Conservation (phyloP, 1,140 invertebrate species). For the Trialeurodes vaporariorum region DNA sequence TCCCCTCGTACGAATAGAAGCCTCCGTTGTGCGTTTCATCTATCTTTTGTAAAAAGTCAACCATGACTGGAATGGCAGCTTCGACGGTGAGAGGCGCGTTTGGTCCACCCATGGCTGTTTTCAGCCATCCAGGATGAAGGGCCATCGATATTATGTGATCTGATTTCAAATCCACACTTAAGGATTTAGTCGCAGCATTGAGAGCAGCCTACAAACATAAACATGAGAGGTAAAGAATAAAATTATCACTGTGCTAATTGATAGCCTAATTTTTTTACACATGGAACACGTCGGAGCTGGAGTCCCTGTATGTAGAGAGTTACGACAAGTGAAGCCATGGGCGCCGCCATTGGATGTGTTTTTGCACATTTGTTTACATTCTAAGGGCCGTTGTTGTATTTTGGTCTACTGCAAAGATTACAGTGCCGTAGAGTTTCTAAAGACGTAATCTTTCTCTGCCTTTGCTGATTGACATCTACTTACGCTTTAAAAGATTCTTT, state of each 20-base stretch:
- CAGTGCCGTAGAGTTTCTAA: too few species aligned
- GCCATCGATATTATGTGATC: conserved; percentile 59
- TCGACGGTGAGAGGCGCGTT: conserved; percentile 60
- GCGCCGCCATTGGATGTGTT: too few species aligned
- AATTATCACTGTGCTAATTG: neutral
- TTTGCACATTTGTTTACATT: too few species aligned
- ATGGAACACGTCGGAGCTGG: neutral
- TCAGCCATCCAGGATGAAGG: conserved; percentile 84
- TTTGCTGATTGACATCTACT: too few species aligned
- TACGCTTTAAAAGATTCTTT: too few species aligned
- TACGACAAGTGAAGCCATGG: too few species aligned
- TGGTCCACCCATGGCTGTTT: conserved; percentile 74
- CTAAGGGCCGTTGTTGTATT: too few species aligned
- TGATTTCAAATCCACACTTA: conserved; percentile 66
- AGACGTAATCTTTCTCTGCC: too few species aligned
- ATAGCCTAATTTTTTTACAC: too few species aligned
- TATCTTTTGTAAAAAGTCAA: conserved; percentile 49
- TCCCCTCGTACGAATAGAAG: conserved; percentile 66
- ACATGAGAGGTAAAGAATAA: conserved; percentile 11
- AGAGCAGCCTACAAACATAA: conserved; percentile 56
- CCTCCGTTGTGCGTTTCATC: conserved; percentile 52
- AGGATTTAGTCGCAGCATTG: conserved; percentile 73
- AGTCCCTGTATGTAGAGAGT: too few species aligned
- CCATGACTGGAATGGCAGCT: conserved; percentile 47
- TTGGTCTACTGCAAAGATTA: too few species aligned